A percentile compares a stretch with the other conserved stretches of the same genome.
Conservation (phyloP, 2,113 vertebrate species). For the Pungitius pungitius region DNA sequence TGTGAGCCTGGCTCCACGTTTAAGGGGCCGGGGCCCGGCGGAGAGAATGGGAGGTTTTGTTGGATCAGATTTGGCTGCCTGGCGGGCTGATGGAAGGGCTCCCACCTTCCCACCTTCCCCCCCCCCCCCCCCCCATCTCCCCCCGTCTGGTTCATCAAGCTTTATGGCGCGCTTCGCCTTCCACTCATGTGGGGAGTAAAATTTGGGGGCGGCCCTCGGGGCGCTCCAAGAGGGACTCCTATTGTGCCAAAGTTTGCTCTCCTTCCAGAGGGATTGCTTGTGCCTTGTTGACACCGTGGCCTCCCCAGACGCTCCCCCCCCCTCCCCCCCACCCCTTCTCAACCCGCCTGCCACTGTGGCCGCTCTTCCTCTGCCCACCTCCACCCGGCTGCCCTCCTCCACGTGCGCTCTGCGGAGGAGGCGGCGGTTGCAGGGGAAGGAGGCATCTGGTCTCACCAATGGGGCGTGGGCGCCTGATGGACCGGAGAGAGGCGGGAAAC, state of each 20-base stretch:
- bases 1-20: slow-evolving; percentile 63
- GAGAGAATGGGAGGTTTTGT: slow-evolving; percentile 77
- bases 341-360: background rate
- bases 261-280: slow-evolving; percentile 63
- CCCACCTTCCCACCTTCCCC: too few relatives aligned
- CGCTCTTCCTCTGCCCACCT: slow-evolving; percentile 18
- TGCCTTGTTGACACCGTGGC: slow-evolving; percentile 74
- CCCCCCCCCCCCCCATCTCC: slow-evolving; percentile 4
- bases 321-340: slow-evolving; percentile 2
- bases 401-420: slow-evolving; percentile 60
- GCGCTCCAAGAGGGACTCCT: slow-evolving; percentile 58
- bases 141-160: slow-evolving; percentile 54
- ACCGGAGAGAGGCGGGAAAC: slow-evolving; percentile 50
- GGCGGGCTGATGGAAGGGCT: slow-evolving; percentile 66
- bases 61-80: slow-evolving; percentile 64
- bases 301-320: slow-evolving; percentile 51
- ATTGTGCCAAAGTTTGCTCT: slow-evolving; percentile 78
- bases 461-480: slow-evolving; percentile 51
- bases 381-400: slow-evolving; percentile 57
- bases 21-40: slow-evolving; percentile 63
- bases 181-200: slow-evolving; percentile 68
- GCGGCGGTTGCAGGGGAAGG: slow-evolving; percentile 27
- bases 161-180: slow-evolving; percentile 75
- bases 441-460: slow-evolving; percentile 62
- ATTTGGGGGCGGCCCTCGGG: slow-evolving; percentile 49